phyloP scores from a whole-genome alignment of 2,113 vertebrate species.

The mouse (Mus musculus) region DNA sequence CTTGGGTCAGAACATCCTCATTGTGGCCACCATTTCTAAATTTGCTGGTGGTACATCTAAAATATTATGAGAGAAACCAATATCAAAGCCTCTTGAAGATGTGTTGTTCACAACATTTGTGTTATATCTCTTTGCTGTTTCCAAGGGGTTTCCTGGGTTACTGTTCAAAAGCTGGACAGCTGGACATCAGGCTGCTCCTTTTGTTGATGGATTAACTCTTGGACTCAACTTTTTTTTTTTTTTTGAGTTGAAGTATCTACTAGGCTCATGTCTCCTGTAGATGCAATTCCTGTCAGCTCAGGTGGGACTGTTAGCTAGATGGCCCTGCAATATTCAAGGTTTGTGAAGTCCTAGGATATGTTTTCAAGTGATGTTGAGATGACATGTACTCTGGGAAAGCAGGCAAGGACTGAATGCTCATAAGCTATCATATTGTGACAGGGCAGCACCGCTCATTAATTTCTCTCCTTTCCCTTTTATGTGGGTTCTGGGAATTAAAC shows the following conservation, averaged over 20 bases:
- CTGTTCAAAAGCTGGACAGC: neutral
- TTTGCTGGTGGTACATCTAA: neutral
- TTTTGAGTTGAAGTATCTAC: neutral
- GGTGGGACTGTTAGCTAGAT: neutral
- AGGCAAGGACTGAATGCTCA: neutral
- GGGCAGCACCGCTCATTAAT: neutral
- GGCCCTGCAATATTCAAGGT: neutral
- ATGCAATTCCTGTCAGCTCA: neutral
- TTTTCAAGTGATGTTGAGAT: neutral
- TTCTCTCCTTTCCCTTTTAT: neutral
- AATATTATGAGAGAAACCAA: neutral
- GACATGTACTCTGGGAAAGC: too few relatives aligned
- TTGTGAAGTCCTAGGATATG: neutral
- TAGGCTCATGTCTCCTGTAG: neutral
- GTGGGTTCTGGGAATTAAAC: neutral
- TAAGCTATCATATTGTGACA: neutral
- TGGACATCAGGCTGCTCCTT: neutral
- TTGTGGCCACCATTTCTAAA: neutral
- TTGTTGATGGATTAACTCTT: neutral
- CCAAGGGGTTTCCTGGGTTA: neutral
- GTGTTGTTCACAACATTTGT: neutral
- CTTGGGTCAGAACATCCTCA: neutral
- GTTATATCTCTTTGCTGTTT: neutral
- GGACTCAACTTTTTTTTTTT: neutral
- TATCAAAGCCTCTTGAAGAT: neutral